Base-by-base conservation (phyloP, 2,113 vertebrate species). In the Gila orcuttii region DNA sequence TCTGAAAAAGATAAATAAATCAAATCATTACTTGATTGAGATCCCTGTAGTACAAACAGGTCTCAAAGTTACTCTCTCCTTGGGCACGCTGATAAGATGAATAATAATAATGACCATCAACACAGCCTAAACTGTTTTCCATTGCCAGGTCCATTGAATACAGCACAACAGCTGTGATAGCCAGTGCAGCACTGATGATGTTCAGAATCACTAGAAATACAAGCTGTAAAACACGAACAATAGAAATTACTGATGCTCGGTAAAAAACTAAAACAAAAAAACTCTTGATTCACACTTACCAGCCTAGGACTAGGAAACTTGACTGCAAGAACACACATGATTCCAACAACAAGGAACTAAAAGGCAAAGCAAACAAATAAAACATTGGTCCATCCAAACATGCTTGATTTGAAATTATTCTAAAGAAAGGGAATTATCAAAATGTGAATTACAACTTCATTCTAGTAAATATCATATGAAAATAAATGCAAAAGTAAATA, bases 301-400 rank as follows among this genome's bases (percentile, higher is more conserved):
- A 94, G 42, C 78, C 90, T 92, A 19, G 86, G 90, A 87, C 89
- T 93, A 0, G 93, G 91, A 83, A 28, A 90, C 90, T 83, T 92
- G 74, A 93, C 90, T 33, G 92, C 90, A 69, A 94, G 52, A 75
- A 94, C 89, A 79, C 84, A 89, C 42, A 89, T 12, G 11, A 89
- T 69, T 62, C 94, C 94, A 68, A 91, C 87, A 0, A 81, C 0
- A 4, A 93, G 62, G n/a, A 91, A 91, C 94, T 95, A 52, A 19
- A 79, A 62, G 23, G 23, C 33, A 57, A 62, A 89, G 0, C 57
- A 87, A 80, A 86, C 7, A 80, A 3, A 25, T 12, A 84, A 55
- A 74, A 64, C 17, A 39, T 21, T 69, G 66, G 66, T 21, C 3
- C 3, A 36, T 69, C 19, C 31, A 69, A 39, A 71, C 69, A 42